A percentile compares a stretch with the other conserved stretches of the same genome.
Evolutionary conservation across 2,113 vertebrate species (phyloP).

Genomic region (Centropus unirufus): DNA sequence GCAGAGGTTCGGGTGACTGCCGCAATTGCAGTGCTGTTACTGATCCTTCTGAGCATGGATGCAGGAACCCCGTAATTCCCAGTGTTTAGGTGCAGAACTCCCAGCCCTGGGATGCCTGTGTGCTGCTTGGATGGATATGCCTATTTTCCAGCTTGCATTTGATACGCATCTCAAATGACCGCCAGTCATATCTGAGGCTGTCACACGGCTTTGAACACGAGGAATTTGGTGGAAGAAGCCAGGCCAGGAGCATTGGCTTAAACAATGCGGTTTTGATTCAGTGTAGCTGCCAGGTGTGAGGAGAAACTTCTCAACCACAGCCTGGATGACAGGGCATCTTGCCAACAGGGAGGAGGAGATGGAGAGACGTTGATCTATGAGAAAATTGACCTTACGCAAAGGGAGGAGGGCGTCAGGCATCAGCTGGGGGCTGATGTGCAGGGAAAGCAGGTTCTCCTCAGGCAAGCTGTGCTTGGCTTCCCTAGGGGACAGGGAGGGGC

Average conservation of each 20-base stretch:
- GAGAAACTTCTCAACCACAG: neutral
- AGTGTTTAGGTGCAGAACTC: neutral
- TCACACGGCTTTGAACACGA: neutral
- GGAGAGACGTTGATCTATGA: neutral
- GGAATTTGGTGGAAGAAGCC: neutral
- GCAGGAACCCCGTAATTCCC: neutral
- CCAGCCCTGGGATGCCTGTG: neutral
- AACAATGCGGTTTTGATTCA: neutral
- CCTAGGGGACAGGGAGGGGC: neutral
- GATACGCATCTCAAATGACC: neutral
- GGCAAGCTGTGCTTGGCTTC: neutral
- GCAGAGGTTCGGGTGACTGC: neutral
- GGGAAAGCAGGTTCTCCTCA: neutral
- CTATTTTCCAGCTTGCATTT: neutral
- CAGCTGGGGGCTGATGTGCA: neutral
- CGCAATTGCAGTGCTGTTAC: neutral
- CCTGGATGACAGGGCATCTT: neutral
- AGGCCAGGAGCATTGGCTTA: neutral
- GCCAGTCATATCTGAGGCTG: neutral
- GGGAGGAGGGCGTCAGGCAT: neutral
- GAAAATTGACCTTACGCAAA: neutral
- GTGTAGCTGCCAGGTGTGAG: neutral
- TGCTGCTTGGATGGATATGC: neutral
- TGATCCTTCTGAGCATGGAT: neutral
- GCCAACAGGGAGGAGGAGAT: neutral